Evolutionary conservation across 1,140 invertebrate species (phyloP).

Genomic region (Mycetomoellerius zeteki): DNA sequence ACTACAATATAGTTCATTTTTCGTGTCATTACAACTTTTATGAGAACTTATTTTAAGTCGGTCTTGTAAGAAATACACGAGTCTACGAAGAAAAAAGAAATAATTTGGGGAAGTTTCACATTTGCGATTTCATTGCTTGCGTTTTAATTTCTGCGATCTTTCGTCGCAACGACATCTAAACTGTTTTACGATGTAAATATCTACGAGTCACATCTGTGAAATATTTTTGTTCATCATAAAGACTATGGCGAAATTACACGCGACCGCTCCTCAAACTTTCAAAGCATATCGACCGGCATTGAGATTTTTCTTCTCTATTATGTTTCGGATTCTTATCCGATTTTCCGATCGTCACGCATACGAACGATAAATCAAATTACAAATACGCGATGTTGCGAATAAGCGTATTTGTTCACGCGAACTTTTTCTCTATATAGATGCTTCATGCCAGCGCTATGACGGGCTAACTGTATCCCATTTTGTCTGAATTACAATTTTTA

Average conservation of each 20-base stretch:
- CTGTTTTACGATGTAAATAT: slow-evolving; percentile 27
- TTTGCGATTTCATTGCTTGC: neutral
- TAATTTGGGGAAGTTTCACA: neutral
- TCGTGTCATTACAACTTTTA: neutral
- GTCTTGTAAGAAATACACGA: neutral
- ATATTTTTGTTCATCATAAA: slow-evolving; percentile 18
- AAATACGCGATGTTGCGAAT: slow-evolving; percentile 35
- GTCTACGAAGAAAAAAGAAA: neutral
- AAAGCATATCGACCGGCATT: neutral
- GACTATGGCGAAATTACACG: slow-evolving; percentile 28
- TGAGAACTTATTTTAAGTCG: neutral
- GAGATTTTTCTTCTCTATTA: slow-evolving; percentile 38
- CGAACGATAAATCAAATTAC: slow-evolving; percentile 59
- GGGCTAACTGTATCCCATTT: neutral
- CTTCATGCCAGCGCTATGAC: neutral
- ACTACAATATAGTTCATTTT: neutral
- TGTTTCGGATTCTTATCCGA: slow-evolving; percentile 46
- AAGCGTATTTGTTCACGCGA: slow-evolving; percentile 34
- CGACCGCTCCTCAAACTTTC: neutral
- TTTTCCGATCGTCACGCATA: slow-evolving; percentile 48
- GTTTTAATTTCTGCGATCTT: slow-evolving; percentile 29
- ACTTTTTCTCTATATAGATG: neutral
- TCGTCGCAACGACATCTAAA: slow-evolving; percentile 1
- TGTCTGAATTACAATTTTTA: slow-evolving; percentile 28
- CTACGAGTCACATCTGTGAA: neutral